Evolutionary conservation across 2,888 invertebrate species (phyloP), one percentile per base, ranked within the genome.

Genomic region (Siphonodentalium dalli): DNA sequence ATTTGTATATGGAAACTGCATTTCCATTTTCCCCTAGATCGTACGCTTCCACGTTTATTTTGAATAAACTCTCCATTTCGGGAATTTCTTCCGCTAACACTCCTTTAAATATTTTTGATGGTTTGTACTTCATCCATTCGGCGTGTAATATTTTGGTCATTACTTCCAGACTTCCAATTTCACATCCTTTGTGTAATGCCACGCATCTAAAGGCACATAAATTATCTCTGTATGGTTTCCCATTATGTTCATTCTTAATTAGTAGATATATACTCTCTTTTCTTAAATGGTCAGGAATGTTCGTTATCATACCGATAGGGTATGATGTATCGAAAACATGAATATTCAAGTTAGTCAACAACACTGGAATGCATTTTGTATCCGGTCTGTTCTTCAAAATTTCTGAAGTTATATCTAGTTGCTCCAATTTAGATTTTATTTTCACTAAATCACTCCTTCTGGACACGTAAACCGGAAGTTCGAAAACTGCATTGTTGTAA

Each of bases 161-260:
- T 11, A 15, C 18, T 15, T 37, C 37, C 15, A 37, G 11, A 15
- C 37, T 37, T 15, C 18, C 24, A 26, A 23, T 7, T 23, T 40
- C 41, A 13, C 24, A 23, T 8, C 26, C 13, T 6, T 35, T 46
- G 23, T 54, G 54, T 4, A 53, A 24, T 41, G 15, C 33, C 18
- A 55, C 37, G 41, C 54, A 54, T 8, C 54, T 48, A 35, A 54
- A 54, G 3, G 37, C 8, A 18, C 55, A 55, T 24, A 55, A 18
- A 35, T 55, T 50, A 21, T 55, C 55, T 9, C 40, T 24, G 41
- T 49, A 55, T 2, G 33, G 28, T 6, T 31, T 1, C n/a, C 3
- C 11, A 6, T 43, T 28, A 6, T 41, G 15, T 7, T 41, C 41
- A 27, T 52, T 34, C 40, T 52, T 52, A 26, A 39, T 39, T 33